A percentile compares a stretch with the other conserved stretches of the same genome.
Conservation (phyloP, 1,140 invertebrate species). For the Lysiphlebus fabarum region DNA sequence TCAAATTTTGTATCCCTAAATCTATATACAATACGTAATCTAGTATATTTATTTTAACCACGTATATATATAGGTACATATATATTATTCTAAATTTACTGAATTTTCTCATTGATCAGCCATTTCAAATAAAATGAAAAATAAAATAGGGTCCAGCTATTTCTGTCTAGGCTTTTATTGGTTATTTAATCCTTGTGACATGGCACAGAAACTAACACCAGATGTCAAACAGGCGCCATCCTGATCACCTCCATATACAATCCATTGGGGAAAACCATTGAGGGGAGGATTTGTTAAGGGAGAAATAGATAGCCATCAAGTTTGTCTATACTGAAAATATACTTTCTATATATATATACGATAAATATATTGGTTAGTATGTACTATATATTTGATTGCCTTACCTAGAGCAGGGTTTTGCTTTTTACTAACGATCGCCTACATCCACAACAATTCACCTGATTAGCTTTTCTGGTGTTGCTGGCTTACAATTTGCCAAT, state of each 20-base stretch:
- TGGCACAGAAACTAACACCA: constrained; percentile 38
- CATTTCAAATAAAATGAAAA: no score
- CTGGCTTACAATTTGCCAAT: constrained; percentile 48
- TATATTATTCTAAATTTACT: no score
- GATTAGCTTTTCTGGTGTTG: constrained; percentile 42
- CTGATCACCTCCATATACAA: constrained; percentile 31
- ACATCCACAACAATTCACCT: constrained; percentile 48
- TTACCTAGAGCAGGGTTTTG: constrained; percentile 34
- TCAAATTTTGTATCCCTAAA: no score
- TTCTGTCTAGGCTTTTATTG: no score
- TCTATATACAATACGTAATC: no score
- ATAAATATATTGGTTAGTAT: no score
- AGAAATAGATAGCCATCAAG: constrained; percentile 15
- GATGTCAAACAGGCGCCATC: constrained; percentile 48
- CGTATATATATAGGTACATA: no score
- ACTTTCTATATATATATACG: no score
- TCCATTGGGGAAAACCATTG: constrained; percentile 32
- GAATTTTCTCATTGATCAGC: no score
- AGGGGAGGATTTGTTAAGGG: constrained; percentile 7
- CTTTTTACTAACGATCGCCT: constrained; percentile 42
- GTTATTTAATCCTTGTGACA: no score
- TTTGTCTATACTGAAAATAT: constrained; percentile 16
- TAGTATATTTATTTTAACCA: no score
- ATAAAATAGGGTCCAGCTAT: no score
- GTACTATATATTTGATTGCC: constrained; percentile 28